phyloP scores from a whole-genome alignment of 2,113 vertebrate genomes.

The Tachysurus fulvidraco region DNA sequence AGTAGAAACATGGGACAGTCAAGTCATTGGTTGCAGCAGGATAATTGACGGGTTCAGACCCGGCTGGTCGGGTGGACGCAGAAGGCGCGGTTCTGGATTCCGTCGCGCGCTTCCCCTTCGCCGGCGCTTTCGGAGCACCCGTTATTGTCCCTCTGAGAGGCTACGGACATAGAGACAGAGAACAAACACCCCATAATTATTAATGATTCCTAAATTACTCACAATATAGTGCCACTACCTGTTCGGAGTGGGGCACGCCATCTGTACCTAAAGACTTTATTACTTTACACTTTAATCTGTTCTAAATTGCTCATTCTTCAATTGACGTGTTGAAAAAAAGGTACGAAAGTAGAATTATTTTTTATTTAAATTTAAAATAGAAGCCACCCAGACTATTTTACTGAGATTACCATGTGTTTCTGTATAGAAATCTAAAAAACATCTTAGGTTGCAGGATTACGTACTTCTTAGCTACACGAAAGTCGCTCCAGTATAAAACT shows the following conservation, averaged over 20 bases:
- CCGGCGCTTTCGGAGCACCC: constrained; percentile 67
- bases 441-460: background rate
- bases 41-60: constrained; percentile 66
- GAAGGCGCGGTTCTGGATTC: constrained; percentile 70
- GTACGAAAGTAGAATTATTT: too few relatives aligned
- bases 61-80: constrained; percentile 72
- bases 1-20: constrained; percentile 70
- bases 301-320: too few relatives aligned
- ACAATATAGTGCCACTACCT: background rate
- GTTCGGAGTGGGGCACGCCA: background rate
- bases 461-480: background rate
- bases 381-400: background rate
- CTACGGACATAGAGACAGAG: constrained; percentile 19
- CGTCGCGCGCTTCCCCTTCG: constrained; percentile 56
- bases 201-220: background rate
- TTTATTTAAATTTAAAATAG: background rate
- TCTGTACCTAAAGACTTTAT: background rate
- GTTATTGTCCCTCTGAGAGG: constrained; percentile 67
- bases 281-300: background rate
- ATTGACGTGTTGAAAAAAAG: too few relatives aligned
- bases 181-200: background rate
- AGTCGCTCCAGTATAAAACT: background rate
- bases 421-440: background rate
- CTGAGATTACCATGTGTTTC: background rate
- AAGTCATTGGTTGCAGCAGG: constrained; percentile 60